phyloP scores from a whole-genome alignment of 2,797 vertebrate species.

The Micromesistius poutassou region DNA sequence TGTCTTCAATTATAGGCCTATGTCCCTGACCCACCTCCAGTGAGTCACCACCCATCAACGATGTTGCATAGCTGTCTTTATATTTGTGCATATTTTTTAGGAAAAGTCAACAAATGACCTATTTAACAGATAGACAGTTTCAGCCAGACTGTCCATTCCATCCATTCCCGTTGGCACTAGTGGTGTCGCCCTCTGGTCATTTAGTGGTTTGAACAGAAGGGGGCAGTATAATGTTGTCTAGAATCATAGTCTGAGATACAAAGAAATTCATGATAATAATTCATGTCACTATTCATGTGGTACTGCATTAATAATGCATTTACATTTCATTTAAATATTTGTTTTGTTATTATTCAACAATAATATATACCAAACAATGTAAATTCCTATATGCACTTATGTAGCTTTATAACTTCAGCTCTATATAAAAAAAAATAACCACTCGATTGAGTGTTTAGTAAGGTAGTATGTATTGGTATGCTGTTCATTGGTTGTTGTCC shows the following conservation, averaged over 20 bases:
- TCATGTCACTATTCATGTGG: background rate
- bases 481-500: background rate
- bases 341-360: background rate
- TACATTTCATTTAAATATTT: no score
- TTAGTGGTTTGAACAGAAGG: constrained; percentile 23
- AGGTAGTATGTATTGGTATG: background rate
- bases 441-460: background rate
- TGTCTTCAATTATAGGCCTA: background rate
- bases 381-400: background rate
- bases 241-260: background rate
- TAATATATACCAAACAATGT: background rate
- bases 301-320: background rate
- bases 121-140: background rate
- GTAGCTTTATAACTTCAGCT: background rate
- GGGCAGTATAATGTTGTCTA: constrained; percentile 25
- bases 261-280: background rate
- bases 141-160: background rate
- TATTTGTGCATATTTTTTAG: background rate
- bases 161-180: background rate
- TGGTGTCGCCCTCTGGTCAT: background rate
- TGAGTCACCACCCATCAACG: background rate
- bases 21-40: background rate
- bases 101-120: background rate
- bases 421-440: background rate
- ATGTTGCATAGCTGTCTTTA: no score